phyloP scores from a whole-genome alignment of 2,888 invertebrate species.

The Malachius bipustulatus region DNA sequence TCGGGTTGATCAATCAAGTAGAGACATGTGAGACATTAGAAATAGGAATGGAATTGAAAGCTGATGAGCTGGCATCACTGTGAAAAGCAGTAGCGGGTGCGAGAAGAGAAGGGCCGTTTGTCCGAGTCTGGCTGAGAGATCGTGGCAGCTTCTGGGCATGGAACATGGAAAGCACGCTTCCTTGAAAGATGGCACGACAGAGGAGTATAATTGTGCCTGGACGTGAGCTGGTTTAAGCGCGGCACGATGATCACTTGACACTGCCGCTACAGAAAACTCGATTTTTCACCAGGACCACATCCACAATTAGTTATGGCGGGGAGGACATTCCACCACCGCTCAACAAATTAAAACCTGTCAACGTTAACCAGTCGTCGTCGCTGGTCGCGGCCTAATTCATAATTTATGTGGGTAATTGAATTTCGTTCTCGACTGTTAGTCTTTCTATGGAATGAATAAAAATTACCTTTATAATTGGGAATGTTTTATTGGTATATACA shows the following conservation, averaged over 20 bases:
- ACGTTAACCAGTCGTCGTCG: neutral
- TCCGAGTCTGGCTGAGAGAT: too few relatives aligned
- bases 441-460: too few relatives aligned
- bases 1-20: too few relatives aligned
- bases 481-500: too few relatives aligned
- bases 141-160: too few relatives aligned
- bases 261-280: conserved; percentile 18
- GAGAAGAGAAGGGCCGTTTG: too few relatives aligned
- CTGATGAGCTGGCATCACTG: too few relatives aligned
- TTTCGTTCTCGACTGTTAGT: neutral
- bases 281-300: conserved; percentile 19
- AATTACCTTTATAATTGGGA: too few relatives aligned
- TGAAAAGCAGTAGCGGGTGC: too few relatives aligned
- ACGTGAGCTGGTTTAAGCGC: conserved; percentile 29
- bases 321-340: conserved; percentile 7
- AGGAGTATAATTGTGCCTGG: conserved; percentile 30
- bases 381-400: neutral
- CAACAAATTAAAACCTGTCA: conserved; percentile 1
- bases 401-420: neutral
- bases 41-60: too few relatives aligned
- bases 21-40: too few relatives aligned
- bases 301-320: conserved; percentile 14
- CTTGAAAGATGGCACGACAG: conserved; percentile 32
- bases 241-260: conserved; percentile 18
- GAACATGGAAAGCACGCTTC: conserved; percentile 30